phyloP scores from a whole-genome alignment of 2,113 vertebrate genomes.

The Probosciger aterrimus region DNA sequence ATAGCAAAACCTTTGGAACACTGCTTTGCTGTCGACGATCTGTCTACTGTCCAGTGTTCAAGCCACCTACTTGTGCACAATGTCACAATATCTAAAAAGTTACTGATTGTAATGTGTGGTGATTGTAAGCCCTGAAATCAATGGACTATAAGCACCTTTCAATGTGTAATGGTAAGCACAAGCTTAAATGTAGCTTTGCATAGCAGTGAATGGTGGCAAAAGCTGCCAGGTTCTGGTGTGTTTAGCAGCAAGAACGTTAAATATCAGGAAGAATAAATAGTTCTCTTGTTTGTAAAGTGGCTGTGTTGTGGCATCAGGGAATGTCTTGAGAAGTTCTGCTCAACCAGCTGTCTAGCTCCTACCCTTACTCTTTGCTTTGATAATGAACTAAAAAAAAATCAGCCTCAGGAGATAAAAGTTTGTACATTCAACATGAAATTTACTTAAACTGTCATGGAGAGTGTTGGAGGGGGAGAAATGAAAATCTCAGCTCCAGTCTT shows the following conservation, averaged over 20 bases:
- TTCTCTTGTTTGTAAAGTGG: not conserved
- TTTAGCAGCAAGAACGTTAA: not conserved
- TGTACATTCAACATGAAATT: not conserved
- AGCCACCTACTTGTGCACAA: not conserved
- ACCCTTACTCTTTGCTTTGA: not conserved
- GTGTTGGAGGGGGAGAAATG: not conserved
- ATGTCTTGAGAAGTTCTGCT: not conserved
- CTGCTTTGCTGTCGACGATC: not conserved
- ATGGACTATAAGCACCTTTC: not conserved
- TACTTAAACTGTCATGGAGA: not conserved
- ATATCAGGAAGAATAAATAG: not conserved
- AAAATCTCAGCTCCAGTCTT: not conserved
- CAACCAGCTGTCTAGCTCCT: not conserved
- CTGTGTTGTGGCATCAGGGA: not conserved
- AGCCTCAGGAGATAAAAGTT: not conserved
- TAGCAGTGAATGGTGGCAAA: not conserved
- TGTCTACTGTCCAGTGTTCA: not conserved
- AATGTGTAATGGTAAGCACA: not conserved
- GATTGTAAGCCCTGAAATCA: not conserved
- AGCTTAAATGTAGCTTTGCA: not conserved
- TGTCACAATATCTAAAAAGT: not conserved
- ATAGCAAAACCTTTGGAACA: not conserved
- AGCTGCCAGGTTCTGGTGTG: not conserved
- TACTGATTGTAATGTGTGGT: not conserved
- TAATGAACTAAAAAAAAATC: not conserved